Evolutionary conservation across 1,140 invertebrate species (phyloP), one percentile per base, ranked within the genome.

Genomic region (Nebria ingens): DNA sequence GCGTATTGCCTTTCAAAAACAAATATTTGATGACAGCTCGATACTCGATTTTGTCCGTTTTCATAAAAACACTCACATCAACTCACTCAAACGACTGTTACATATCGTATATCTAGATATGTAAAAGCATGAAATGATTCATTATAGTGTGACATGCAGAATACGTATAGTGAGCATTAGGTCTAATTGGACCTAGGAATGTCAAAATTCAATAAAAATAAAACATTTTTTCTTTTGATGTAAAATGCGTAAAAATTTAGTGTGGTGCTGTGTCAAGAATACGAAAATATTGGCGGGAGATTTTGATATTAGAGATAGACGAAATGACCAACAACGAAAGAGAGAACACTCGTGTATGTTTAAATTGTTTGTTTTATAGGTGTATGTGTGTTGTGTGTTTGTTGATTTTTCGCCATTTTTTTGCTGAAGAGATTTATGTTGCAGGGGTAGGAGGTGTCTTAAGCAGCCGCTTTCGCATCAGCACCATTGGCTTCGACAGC

Each of bases 381-480:
- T 58, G 21, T 51, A 53, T 53, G n/a, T n/a, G n/a, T n/a, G n/a
- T n/a, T n/a, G n/a, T n/a, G n/a, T n/a, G n/a, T n/a, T n/a, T 56
- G 56, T 58, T 54, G 58, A 54, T 55, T 51, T 56, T 56, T 53
- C 57, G 38, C 29, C 23, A 45, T 38, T 56, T 19, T 49, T 59
- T 42, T 53, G 45, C 25, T 62, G 51, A 62, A 55, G 15, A 58
- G 57, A n/a, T n/a, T n/a, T n/a, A n/a, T n/a, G n/a, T 22, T 53
- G 22, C 42, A 52, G 51, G 51, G 21, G n/a, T n/a, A 2, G 38
- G 15, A 50, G 29, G 2, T 17, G 13, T 9, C 62, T 81, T 85
- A 85, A 73, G 82, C 82, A 59, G 75, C 76, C 54, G 80, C 77
- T 68, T 84, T 79, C 56, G 82, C 77, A 19, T 79, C 78, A 56